Base-by-base conservation (phyloP, 2,113 vertebrate genomes). In the Colossoma macropomum region DNA sequence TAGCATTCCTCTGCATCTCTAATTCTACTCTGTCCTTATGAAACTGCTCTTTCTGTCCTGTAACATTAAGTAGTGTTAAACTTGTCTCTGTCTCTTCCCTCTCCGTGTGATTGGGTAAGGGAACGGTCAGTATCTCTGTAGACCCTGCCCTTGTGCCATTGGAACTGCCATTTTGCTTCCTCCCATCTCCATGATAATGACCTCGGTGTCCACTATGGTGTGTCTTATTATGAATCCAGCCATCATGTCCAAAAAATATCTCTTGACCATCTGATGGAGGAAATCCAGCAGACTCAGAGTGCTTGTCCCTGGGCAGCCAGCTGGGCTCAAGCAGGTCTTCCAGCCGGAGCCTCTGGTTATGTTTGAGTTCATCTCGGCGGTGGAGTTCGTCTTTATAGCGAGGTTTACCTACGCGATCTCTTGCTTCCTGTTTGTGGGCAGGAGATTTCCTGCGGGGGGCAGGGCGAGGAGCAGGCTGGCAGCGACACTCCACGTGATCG, bases 401-500 rank as follows among this genome's bases (percentile, higher is more conserved):
- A 41, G 79, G 25, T 86, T 92, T 94, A 52, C 80, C 91, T 7
- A 34, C 59, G 3, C 86, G 85, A 3, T 87, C 74, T 32, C 69
- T 84, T 45, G 28, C 60, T n/a, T 75, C 79, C 48, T 85, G 83
- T 81, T 79, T 85, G n/a, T 34, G 38, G 6, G 74, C 13, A 32
- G 75, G 13, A 48, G 86, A 59, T 5, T 85, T 87, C 48, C 54
- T 69, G 32, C 83, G 86, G 12, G 71, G 66, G n/a, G 92, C 60
- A 0, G 85, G 38, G 23, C 88, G 82, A 50, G 90, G 88, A 65
- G 93, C 85, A 0, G 92, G 90, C 90, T 97, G 96, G 88, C 98
- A 99, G 69, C 94, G 96, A 87, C 98, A 99, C n/a, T 96, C 96
- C 86, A 98, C 91, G 0, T 99, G 97, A 90, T 99, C 98, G 75